Conservation (phyloP, 2,113 vertebrate species). For the Urocitellus parryii region DNA sequence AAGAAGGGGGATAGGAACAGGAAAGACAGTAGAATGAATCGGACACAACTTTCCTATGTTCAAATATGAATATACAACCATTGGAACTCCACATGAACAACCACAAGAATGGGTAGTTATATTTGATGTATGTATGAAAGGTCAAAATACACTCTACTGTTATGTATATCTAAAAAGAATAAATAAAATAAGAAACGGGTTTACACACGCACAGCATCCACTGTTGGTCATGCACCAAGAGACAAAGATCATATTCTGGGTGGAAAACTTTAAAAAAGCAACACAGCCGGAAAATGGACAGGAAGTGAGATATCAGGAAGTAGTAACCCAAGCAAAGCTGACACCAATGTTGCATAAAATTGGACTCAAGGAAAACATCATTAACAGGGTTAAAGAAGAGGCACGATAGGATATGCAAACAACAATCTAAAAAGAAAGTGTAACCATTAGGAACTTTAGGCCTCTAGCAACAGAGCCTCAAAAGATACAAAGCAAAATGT, state of each 20-base stretch:
- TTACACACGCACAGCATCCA: no score
- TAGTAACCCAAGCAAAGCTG: background rate
- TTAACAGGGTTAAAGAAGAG: background rate
- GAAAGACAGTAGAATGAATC: no score
- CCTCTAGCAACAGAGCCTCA: slow-evolving; percentile 31
- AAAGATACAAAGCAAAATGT: slow-evolving; percentile 20
- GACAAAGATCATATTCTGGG: background rate
- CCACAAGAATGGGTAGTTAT: no score
- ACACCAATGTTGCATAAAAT: background rate
- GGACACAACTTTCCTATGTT: no score
- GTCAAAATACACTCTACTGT: no score
- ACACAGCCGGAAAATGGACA: background rate
- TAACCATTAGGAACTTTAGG: background rate
- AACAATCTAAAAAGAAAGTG: background rate
- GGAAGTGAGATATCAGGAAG: background rate
- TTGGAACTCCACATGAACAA: no score
- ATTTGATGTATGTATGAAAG: no score
- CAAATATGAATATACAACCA: no score
- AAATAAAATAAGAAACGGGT: no score
- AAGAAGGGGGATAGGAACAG: no score
- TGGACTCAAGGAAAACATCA: background rate
- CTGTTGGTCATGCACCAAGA: background rate
- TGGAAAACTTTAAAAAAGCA: background rate
- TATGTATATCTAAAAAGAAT: no score
- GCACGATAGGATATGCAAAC: background rate